Conservation (phyloP, 2,797 vertebrate genomes). For the Notamacropus eugenii region DNA sequence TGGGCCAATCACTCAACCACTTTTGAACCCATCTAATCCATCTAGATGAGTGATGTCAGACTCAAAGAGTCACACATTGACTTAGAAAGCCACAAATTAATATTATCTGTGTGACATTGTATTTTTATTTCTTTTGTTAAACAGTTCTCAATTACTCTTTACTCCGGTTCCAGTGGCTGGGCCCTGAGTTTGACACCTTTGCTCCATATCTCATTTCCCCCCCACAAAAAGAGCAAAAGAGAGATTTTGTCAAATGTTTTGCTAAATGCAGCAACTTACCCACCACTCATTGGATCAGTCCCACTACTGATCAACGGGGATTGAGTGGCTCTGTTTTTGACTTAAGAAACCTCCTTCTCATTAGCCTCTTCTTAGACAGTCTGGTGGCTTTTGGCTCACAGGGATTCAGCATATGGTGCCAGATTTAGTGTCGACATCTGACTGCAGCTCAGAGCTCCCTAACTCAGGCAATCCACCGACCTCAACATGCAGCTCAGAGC, state of each 20-base stretch:
- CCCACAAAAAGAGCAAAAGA: background rate
- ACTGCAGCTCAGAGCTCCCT: too few species aligned
- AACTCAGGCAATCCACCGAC: too few species aligned
- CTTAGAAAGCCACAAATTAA: background rate
- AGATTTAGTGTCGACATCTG: background rate
- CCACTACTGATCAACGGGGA: background rate
- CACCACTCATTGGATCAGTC: background rate
- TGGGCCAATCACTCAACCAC: background rate
- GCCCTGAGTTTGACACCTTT: background rate
- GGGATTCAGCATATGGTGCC: background rate
- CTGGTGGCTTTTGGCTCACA: background rate
- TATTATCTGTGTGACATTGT: background rate
- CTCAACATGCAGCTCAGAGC: too few species aligned
- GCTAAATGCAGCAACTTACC: background rate
- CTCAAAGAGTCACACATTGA: background rate
- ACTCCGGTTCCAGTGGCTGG: background rate
- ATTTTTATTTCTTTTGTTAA: background rate
- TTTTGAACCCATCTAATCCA: too few species aligned
- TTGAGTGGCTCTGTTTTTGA: too few species aligned
- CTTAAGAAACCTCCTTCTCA: too few species aligned
- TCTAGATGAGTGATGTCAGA: background rate
- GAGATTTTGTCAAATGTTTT: background rate
- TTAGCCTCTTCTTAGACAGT: too few species aligned
- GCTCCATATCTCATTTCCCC: background rate
- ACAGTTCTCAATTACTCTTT: background rate